Evolutionary conservation across 2,113 vertebrate genomes (phyloP), one percentile per base, ranked within the genome.

Genomic region (Passer domesticus): DNA sequence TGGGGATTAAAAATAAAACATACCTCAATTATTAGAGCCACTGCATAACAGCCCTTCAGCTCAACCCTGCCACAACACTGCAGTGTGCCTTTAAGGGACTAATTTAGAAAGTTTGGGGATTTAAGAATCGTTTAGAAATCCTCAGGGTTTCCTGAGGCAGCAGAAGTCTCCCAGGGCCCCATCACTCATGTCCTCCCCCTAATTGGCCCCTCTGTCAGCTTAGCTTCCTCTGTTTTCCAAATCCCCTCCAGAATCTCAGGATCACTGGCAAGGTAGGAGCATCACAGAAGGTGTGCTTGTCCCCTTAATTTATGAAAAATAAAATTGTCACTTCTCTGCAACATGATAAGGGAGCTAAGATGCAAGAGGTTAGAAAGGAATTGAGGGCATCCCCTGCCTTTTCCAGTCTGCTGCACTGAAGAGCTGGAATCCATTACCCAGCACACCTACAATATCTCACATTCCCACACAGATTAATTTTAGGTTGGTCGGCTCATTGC

Each of bases 381-480:
- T 50, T 58, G 76, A 79, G 90, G 90, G 62, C 91, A 87, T 43
- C 53, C 78, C 69, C 52, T 93, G 93, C 73, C 92, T 96, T 96
- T 97, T 96, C 90, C 92, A 96, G 90, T 87, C 94, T 93, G 93
- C 88, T 87, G 53, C 90, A 62, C 77, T 58, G 23, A 83, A 63
- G 90, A 92, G 83, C 80, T 79, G 69, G 86, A 94, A 96, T 81
- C 76, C 77, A 87, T 87, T 93, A 96, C 73, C 92, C 83, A 89
- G 90, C 69, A 89, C 80, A 93, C 88, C 92, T 92, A 90, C 94
- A 72, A 68, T 76, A 90, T 94, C 86, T 92, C 90, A 88, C 88
- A 76, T 85, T 96, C 88, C 94, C 89, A 96, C 94, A 94, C 69
- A 92, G 86, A 89, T 95, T 97, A 96, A 97, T 95, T 97, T 96